Evolutionary conservation across 1,140 invertebrate species (phyloP).

Genomic region (Atta cephalotes): DNA sequence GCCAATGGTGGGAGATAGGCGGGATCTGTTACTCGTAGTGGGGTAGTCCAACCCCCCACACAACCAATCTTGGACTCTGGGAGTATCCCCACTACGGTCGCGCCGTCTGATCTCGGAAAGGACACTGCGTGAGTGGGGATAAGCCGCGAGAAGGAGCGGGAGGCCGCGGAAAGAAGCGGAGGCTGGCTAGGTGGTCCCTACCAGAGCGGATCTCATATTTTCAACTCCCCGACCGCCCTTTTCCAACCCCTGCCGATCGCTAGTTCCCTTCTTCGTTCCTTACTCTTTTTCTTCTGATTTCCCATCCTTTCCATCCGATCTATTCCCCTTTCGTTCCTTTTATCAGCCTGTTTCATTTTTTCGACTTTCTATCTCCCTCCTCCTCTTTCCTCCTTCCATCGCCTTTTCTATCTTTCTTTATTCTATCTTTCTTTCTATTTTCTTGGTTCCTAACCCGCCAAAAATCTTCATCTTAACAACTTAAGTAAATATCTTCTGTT

Average conservation of each 20-base stretch:
- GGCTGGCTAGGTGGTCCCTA: constrained; percentile 85
- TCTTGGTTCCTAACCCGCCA: constrained; percentile 16
- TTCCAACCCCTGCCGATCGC: constrained; percentile 85
- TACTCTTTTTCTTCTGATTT: constrained; percentile 67
- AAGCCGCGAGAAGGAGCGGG: constrained; percentile 72
- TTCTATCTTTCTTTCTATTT: constrained; percentile 61
- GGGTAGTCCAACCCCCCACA: constrained; percentile 79
- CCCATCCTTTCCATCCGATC: constrained; percentile 55
- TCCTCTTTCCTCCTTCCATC: background rate
- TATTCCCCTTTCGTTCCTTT: constrained; percentile 38
- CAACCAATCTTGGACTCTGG: constrained; percentile 75
- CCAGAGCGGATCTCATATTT: constrained; percentile 83
- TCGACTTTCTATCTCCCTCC: constrained; percentile 37
- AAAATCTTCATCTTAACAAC: constrained; percentile 40
- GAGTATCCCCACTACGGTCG: constrained; percentile 70
- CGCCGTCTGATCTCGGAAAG: constrained; percentile 72
- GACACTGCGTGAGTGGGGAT: constrained; percentile 70
- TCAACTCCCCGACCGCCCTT: constrained; percentile 84
- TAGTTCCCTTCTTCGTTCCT: constrained; percentile 74
- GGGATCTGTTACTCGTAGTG: constrained; percentile 68
- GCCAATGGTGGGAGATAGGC: constrained; percentile 77
- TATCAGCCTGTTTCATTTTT: constrained; percentile 66
- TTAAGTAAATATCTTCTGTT: constrained; percentile 51
- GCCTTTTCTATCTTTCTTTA: constrained; percentile 45
- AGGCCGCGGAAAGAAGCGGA: constrained; percentile 82